Conservation (phyloP, 2,888 invertebrate species). For the Xylocampa areola region DNA sequence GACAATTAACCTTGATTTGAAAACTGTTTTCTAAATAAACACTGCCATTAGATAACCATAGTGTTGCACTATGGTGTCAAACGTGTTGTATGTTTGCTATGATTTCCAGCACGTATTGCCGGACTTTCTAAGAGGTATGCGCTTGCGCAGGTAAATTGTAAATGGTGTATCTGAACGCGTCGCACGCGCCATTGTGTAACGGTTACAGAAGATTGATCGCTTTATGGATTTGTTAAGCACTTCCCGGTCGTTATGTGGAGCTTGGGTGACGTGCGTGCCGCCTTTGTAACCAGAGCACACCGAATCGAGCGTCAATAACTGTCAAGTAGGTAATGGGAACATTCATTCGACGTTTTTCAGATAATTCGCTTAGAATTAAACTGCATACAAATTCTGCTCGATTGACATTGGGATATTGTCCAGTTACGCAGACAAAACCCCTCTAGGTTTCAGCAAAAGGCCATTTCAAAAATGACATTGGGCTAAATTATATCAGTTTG, state of each 20-base stretch:
- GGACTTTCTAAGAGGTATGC: constrained; percentile 73
- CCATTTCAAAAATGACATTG: too few species aligned
- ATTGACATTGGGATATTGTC: too few species aligned
- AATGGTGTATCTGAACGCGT: constrained; percentile 59
- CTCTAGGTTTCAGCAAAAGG: too few species aligned
- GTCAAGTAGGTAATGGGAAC: background rate
- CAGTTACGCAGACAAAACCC: too few species aligned
- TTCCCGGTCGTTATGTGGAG: constrained; percentile 46
- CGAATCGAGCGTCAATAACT: background rate
- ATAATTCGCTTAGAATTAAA: too few species aligned
- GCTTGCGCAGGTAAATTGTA: constrained; percentile 60
- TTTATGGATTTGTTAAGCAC: constrained; percentile 53
- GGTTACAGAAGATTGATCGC: constrained; percentile 49
- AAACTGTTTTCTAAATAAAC: constrained; percentile 58
- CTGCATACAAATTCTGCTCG: too few species aligned
- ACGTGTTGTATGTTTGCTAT: constrained; percentile 48
- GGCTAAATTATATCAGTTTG: too few species aligned
- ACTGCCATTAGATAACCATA: constrained; percentile 52
- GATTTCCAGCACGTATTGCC: constrained; percentile 76
- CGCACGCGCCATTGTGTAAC: constrained; percentile 72
- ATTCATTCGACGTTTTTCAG: too few species aligned
- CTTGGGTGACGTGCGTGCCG: constrained; percentile 4
- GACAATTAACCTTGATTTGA: constrained; percentile 50
- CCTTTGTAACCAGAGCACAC: constrained; percentile 17
- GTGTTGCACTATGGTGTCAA: constrained; percentile 43